Evolutionary conservation across 2,888 invertebrate genomes (phyloP).

Genomic region (Pinctada fucata): DNA sequence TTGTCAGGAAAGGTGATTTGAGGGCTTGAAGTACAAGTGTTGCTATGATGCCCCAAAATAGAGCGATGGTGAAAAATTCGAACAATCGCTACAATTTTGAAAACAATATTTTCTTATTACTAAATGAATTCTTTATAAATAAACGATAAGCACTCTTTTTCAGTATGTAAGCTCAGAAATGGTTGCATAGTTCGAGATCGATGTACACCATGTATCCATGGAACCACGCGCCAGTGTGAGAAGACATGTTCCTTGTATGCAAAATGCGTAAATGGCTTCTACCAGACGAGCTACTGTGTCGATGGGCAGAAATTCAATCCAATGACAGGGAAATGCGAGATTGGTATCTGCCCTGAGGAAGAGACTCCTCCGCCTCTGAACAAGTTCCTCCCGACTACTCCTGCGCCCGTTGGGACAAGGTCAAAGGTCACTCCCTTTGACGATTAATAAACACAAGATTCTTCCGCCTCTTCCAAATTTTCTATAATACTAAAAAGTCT

Average conservation of each 20-base stretch:
- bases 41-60: too few species aligned
- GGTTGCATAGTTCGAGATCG: slow-evolving; percentile 45
- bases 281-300: slow-evolving; percentile 40
- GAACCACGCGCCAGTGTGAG: slow-evolving; percentile 45
- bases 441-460: not conserved
- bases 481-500: too few species aligned
- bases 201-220: slow-evolving; percentile 46
- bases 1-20: too few species aligned
- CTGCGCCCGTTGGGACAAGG: not conserved
- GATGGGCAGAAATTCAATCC: slow-evolving; percentile 44
- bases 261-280: slow-evolving; percentile 47
- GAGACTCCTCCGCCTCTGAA: not conserved
- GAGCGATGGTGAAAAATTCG: too few species aligned
- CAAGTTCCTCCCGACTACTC: not conserved
- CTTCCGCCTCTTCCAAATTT: too few species aligned
- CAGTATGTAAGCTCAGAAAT: slow-evolving; percentile 54
- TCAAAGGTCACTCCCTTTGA: not conserved
- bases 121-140: too few species aligned
- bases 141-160: slow-evolving; percentile 19
- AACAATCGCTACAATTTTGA: too few species aligned
- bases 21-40: too few species aligned
- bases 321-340: slow-evolving; percentile 39
- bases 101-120: too few species aligned
- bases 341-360: slow-evolving; percentile 40
- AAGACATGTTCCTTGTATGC: slow-evolving; percentile 50